Percentiles rank a stretch among this genome's conserved stretches.
These are phyloP conservation scores for Petrocephalus schoutedeni DNA, from an alignment of 2,797 vertebrate species.

Conservation along the genomic window DNA sequence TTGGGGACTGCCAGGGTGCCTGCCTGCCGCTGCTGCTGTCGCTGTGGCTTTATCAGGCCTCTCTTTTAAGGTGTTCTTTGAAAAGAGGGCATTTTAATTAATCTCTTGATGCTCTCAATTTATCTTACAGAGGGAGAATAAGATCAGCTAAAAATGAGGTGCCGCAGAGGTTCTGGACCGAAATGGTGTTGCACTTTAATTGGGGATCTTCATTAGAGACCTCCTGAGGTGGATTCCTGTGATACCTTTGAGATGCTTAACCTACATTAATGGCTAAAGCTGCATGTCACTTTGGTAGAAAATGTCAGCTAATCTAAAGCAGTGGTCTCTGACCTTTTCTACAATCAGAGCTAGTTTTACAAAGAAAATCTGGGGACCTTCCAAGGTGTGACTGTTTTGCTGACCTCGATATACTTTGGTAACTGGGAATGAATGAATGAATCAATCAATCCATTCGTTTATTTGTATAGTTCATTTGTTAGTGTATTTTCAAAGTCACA, in stretches of 20 bases:
- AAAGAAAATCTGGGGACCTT: neutral
- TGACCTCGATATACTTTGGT: neutral
- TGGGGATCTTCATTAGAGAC: neutral
- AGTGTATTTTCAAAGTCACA: neutral
- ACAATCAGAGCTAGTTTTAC: neutral
- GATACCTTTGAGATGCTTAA: neutral
- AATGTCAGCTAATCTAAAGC: neutral
- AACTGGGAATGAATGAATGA: neutral
- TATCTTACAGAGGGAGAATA: neutral
- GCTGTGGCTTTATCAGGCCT: neutral
- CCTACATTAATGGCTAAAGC: neutral
- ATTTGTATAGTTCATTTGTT: neutral
- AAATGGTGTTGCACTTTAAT: neutral
- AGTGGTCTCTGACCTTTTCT: neutral
- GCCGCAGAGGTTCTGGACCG: neutral
- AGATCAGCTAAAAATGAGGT: neutral
- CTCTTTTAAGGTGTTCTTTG: neutral
- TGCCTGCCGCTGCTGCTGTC: neutral
- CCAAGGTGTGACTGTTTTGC: neutral
- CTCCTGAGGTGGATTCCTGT: neutral
- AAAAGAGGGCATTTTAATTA: slow-evolving; percentile 1
- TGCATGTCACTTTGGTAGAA: neutral
- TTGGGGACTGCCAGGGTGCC: neutral
- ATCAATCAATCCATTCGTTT: neutral
- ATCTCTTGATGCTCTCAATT: slow-evolving; percentile 5